Evolutionary conservation across 2,113 vertebrate genomes (phyloP).

Genomic region (Bothrops jararaca): DNA sequence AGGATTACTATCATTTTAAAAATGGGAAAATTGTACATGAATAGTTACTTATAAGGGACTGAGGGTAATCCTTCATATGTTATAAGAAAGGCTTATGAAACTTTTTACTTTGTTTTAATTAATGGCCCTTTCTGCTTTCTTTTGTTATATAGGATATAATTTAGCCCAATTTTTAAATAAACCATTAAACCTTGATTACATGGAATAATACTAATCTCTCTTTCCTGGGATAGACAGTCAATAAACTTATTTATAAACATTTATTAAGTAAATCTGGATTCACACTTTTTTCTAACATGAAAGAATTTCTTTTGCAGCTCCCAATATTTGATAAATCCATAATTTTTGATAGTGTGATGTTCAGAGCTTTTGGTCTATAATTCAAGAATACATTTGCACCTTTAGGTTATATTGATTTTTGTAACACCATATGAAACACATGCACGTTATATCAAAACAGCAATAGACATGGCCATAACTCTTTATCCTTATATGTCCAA

Average conservation of each 20-base stretch:
- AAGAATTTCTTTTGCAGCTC: not conserved
- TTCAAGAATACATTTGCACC: not conserved
- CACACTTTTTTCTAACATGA: not conserved
- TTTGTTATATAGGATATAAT: not conserved
- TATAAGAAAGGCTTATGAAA: not conserved
- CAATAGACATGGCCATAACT: not conserved
- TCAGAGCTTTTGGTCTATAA: not conserved
- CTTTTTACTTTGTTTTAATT: not conserved
- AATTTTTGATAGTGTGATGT: not conserved
- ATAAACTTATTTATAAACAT: not conserved
- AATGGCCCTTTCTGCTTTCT: not conserved
- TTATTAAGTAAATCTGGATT: not conserved
- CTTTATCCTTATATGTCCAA: not conserved
- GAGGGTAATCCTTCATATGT: not conserved
- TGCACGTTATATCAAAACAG: not conserved
- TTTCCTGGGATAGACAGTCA: not conserved
- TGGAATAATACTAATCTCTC: not conserved
- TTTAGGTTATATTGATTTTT: not conserved
- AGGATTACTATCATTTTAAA: not conserved
- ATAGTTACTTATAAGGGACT: not conserved
- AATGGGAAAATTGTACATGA: not conserved
- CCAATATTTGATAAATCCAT: not conserved
- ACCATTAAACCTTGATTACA: not conserved
- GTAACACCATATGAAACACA: not conserved
- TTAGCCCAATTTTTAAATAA: not conserved